These are phyloP conservation scores for Teinopalpus imperialis DNA, from an alignment of 2,888 invertebrate genomes.

Conservation along the genomic window DNA sequence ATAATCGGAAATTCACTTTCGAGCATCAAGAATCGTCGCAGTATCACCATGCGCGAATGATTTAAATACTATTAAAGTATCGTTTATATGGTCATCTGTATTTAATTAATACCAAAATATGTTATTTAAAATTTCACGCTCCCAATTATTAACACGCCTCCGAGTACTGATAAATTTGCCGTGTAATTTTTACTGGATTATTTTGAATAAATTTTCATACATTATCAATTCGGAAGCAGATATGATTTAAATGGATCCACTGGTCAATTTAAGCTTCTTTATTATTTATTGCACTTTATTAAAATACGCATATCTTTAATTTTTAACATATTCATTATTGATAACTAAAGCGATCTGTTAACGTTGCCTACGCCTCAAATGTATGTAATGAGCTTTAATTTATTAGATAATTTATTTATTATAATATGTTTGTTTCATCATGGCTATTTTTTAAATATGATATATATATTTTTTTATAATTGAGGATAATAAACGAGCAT, in stretches of 20 bases:
- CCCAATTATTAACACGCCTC: conserved; percentile 22
- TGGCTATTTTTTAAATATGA: too few species aligned
- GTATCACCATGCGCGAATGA: background rate
- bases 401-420: conserved; percentile 1
- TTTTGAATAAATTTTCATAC: conserved; percentile 62
- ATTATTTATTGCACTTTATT: conserved; percentile 22
- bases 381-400: conserved; percentile 13
- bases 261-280: conserved; percentile 26
- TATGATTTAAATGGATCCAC: conserved; percentile 35
- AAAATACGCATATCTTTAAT: conserved; percentile 14
- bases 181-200: conserved; percentile 49
- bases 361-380: background rate
- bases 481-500: too few species aligned
- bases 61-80: conserved; percentile 2
- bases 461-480: too few species aligned
- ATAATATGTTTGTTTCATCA: too few species aligned
- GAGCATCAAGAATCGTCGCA: too few species aligned
- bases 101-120: conserved; percentile 25
- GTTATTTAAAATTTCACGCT: conserved; percentile 25
- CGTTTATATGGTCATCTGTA: conserved; percentile 17
- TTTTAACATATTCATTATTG: conserved; percentile 7
- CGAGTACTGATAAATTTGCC: conserved; percentile 48
- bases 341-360: background rate
- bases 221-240: conserved; percentile 50
- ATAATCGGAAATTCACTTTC: too few species aligned